Base-by-base conservation (phyloP, 2,797 vertebrate genomes). In the Lophius americanus region DNA sequence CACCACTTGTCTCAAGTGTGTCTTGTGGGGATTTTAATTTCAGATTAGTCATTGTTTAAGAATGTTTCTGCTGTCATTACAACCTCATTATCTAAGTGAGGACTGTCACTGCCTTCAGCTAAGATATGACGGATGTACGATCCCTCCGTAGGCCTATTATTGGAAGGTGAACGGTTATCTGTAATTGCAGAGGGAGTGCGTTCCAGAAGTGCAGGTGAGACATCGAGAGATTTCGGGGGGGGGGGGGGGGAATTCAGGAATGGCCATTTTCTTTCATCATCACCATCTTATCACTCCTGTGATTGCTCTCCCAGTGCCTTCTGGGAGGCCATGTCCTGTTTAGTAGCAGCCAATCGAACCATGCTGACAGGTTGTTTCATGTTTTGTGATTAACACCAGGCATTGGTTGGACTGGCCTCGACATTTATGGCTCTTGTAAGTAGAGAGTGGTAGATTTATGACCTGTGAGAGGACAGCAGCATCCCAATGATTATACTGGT, bases 341-440 rank as follows among this genome's bases (percentile, higher is more conserved):
- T 39, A 56, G 60, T 3, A n/a, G 53, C 3, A 14, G 72, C 62
- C 32, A 33, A 33, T 61, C 39, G 2, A 48, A 32, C 64, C 23
- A 2, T 47, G 67, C 73, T 80, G 76, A 81, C 83, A 64, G 33
- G 53, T 65, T 81, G 83, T 81, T 86, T 78, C 82, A 85, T 83
- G 84, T 70, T 73, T 85, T 8, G 71, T 78, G 83, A 87, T 88
- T 85, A 86, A 87, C 85, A 84, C 74, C 65, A 59, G 76, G 71
- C 75, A 64, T 60, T 11, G 39, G 54, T 39, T 41, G 73, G 70
- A 68, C 70, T 69, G 71, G 41, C 66, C 79, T 66, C 50, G 62
- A 71, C 85, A 84, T 75, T 92, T 85, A 89, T 87, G 85, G 83
- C 80, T 85, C 82, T 88, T 87, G 23, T 83, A 87, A 89, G 80